Conservation (phyloP, 2,113 vertebrate genomes). For the Tachysurus fulvidraco region DNA sequence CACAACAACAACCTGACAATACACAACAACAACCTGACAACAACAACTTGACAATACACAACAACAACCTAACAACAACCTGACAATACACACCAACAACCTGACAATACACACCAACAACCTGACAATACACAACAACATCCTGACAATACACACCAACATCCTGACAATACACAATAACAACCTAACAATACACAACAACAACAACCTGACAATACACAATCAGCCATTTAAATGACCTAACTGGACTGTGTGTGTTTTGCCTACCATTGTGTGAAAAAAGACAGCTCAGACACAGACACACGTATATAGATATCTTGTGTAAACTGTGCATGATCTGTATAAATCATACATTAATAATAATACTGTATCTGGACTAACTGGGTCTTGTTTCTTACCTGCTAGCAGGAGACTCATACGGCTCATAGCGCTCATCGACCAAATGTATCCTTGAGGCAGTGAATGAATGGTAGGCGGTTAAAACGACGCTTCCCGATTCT, state of each 20-base stretch:
- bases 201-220: too few species aligned
- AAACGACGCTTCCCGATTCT: slow-evolving; percentile 82
- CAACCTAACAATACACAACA: too few species aligned
- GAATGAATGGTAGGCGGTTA: slow-evolving; percentile 85
- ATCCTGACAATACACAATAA: too few species aligned
- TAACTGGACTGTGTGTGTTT: not conserved
- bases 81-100: too few species aligned
- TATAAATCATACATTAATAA: not conserved
- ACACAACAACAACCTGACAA: too few species aligned
- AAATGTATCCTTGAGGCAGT: slow-evolving; percentile 68
- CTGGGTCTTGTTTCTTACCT: slow-evolving; percentile 2
- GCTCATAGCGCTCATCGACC: slow-evolving; percentile 70
- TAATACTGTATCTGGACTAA: not conserved
- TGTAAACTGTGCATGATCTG: not conserved
- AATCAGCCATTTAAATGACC: not conserved
- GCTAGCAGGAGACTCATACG: not conserved
- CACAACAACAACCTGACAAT: too few species aligned
- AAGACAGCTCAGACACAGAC: not conserved
- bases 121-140: too few species aligned
- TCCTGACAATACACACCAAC: too few species aligned
- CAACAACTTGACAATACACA: too few species aligned
- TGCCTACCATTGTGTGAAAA: not conserved
- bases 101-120: too few species aligned
- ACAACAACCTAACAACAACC: too few species aligned
- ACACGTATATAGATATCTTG: not conserved